Evolutionary conservation across 2,797 vertebrate genomes (phyloP).

Genomic region (Spea hammondii): DNA sequence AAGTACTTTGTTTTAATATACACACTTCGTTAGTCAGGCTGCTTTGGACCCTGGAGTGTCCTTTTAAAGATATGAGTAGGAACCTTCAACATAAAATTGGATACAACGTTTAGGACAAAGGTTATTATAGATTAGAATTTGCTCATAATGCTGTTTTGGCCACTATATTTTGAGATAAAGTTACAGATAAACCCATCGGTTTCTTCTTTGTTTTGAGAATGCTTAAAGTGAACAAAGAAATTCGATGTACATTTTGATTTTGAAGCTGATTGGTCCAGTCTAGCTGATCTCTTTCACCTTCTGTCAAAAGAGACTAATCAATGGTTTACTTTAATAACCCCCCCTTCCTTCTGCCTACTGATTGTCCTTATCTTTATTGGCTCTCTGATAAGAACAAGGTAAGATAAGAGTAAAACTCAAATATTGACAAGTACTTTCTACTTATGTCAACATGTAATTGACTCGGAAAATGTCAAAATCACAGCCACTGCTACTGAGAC

Average conservation of each 20-base stretch:
- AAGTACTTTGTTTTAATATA: too few species aligned
- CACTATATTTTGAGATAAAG: background rate
- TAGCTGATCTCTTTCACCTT: background rate
- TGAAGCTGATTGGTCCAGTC: background rate
- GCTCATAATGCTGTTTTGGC: too few species aligned
- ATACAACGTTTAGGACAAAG: too few species aligned
- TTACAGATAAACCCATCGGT: too few species aligned
- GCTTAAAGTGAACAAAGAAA: too few species aligned
- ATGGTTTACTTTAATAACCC: background rate
- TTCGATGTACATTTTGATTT: background rate
- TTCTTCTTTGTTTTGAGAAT: too few species aligned
- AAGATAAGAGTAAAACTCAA: constrained; percentile 20
- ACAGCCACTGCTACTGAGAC: background rate
- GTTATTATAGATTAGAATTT: too few species aligned
- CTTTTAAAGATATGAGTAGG: too few species aligned
- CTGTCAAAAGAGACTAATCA: background rate
- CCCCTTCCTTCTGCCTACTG: background rate
- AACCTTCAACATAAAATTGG: too few species aligned
- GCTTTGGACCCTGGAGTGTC: too few species aligned
- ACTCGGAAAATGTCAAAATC: background rate
- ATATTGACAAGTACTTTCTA: constrained; percentile 30
- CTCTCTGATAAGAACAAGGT: constrained; percentile 21
- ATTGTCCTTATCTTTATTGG: constrained; percentile 23
- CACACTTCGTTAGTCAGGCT: too few species aligned
- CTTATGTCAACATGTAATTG: constrained; percentile 9